phyloP scores from a whole-genome alignment of 2,113 vertebrate genomes.

The Mastomys natalensis region DNA sequence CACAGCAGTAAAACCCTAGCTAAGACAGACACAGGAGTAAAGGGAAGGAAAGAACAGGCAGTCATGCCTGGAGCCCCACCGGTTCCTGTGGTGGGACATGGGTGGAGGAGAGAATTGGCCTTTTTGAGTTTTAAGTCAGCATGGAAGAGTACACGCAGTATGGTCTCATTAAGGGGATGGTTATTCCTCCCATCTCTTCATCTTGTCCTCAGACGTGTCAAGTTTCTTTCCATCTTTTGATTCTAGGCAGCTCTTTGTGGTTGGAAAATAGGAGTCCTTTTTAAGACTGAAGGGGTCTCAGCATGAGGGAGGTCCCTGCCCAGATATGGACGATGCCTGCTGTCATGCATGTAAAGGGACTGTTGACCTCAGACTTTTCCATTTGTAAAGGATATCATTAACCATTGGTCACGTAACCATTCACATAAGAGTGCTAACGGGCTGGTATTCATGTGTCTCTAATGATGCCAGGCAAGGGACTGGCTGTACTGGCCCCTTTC shows the following conservation, averaged over 20 bases:
- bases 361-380: background rate
- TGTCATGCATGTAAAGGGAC: background rate
- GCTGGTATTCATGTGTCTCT: background rate
- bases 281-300: background rate
- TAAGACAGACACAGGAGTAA: background rate
- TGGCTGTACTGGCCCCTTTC: background rate
- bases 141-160: too few species aligned
- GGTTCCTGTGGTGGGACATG: background rate
- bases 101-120: background rate
- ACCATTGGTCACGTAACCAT: background rate
- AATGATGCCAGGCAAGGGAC: background rate
- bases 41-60: background rate
- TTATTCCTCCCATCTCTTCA: background rate
- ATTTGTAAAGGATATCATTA: background rate
- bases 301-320: background rate
- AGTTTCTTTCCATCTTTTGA: background rate
- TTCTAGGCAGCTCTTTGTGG: background rate
- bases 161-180: background rate
- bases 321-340: background rate
- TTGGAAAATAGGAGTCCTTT: background rate
- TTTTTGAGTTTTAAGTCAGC: background rate
- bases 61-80: too few species aligned
- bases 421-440: background rate
- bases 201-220: background rate
- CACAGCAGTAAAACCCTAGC: too few species aligned